These are phyloP conservation scores for Anableps anableps DNA, from an alignment of 2,797 vertebrate genomes.

Conservation along the genomic window DNA sequence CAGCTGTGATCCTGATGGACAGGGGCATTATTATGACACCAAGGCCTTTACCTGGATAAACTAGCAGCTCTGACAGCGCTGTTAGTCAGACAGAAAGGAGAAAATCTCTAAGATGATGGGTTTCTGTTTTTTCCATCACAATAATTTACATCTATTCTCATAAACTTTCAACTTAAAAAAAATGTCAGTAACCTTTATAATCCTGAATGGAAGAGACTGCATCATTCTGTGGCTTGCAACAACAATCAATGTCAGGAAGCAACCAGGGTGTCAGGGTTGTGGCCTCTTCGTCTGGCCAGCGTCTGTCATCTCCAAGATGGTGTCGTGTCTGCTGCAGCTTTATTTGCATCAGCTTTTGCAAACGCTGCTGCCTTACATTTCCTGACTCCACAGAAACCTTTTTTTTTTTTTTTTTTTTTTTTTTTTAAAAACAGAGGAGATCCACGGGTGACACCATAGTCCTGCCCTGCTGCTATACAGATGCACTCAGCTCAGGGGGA, in stretches of 20 bases:
- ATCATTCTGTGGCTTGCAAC: conserved; percentile 51
- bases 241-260: conserved; percentile 57
- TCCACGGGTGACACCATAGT: conserved; percentile 45
- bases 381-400: conserved; percentile 63
- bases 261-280: conserved; percentile 60
- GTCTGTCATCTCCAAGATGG: conserved; percentile 79
- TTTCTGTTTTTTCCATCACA: not conserved
- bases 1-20: conserved; percentile 74
- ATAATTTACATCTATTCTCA: conserved; percentile 7
- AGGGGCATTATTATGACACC: conserved; percentile 70
- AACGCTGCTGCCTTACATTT: conserved; percentile 52
- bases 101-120: not conserved
- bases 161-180: not conserved
- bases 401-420: conserved; percentile 7
- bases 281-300: conserved; percentile 73
- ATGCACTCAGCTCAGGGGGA: conserved; percentile 43
- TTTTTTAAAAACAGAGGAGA: conserved; percentile 55
- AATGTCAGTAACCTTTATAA: conserved; percentile 32
- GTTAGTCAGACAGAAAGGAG: conserved; percentile 51
- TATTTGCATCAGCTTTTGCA: conserved; percentile 75
- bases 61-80: conserved; percentile 71
- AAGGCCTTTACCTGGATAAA: conserved; percentile 74
- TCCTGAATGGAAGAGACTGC: conserved; percentile 22
- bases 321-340: conserved; percentile 58
- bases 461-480: conserved; percentile 30